phyloP scores from a whole-genome alignment of 2,797 vertebrate species.

The Scyliorhinus canicula region DNA sequence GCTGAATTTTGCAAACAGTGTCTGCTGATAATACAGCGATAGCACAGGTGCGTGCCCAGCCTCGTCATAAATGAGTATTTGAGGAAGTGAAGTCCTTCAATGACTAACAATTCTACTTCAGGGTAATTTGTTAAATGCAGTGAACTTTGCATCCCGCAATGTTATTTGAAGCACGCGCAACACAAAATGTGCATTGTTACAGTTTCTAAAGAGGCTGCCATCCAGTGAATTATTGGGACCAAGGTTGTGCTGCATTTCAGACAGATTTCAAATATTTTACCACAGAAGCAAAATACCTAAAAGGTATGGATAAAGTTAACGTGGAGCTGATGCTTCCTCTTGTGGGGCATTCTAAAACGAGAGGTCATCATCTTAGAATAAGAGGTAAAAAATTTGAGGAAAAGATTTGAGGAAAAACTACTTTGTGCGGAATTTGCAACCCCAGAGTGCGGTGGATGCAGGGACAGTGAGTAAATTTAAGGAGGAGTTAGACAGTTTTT shows the following conservation, averaged over 20 bases:
- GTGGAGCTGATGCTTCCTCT: too few species aligned
- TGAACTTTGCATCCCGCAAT: constrained; percentile 12
- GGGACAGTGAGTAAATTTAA: too few species aligned
- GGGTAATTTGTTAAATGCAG: constrained; percentile 40
- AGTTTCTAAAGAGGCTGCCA: constrained; percentile 42
- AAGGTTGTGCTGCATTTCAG: too few species aligned
- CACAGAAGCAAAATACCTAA: neutral
- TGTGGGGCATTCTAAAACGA: too few species aligned
- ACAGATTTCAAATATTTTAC: neutral
- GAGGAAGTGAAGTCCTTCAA: constrained; percentile 44
- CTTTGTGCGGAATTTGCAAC: too few species aligned
- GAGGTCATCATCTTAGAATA: too few species aligned
- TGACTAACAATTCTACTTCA: constrained; percentile 41
- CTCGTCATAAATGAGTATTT: constrained; percentile 43
- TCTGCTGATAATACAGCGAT: constrained; percentile 46
- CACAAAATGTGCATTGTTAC: neutral
- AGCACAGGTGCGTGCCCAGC: constrained; percentile 46
- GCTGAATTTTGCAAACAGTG: constrained; percentile 40
- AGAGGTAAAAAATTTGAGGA: too few species aligned
- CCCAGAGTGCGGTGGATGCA: too few species aligned
- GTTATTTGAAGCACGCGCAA: constrained; percentile 39
- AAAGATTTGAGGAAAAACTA: too few species aligned
- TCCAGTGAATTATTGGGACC: constrained; percentile 42
- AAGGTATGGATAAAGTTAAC: too few species aligned
- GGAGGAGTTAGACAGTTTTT: too few species aligned